Evolutionary conservation across 2,888 invertebrate species (phyloP), one percentile per base, ranked within the genome.

Genomic region (Baccha elongata): DNA sequence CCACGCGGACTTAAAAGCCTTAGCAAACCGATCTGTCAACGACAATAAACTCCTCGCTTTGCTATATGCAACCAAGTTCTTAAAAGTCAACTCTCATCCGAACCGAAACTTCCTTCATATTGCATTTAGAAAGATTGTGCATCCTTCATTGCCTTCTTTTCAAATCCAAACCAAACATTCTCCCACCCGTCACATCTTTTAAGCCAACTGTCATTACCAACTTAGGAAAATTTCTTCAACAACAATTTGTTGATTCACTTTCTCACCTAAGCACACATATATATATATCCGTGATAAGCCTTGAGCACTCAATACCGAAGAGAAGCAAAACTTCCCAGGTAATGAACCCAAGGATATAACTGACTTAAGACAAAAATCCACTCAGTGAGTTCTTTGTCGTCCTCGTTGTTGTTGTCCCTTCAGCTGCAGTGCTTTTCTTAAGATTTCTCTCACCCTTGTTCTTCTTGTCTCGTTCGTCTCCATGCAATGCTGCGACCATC

Each of bases 301-400:
- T 73, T 55, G 74, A 32, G 62, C 58, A 65, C 68, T 71, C 69
- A 75, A 52, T 60, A 65, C 15, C 37, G 50, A 71, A 11, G 37
- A 53, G 19, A 62, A 37, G 64, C 13, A 72, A 60, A 83, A 83
- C 48, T 67, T 83, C 75, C 50, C 76, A 83, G 83, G 83, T 83
- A 83, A 83, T 83, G 83, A 83, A 83, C 72, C 83, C 83, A 55
- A 78, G 75, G 72, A 83, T 83, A 83, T 83, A 83, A 83, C 76
- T 73, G 76, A 83, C 83, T 83, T 83, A 83, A 83, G 83, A 78
- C 83, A 83, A 83, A 83, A 83, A 83, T 83, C 83, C 83, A 83
- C 83, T 68, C 67, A 71, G 71, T 62, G 40, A 55, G 19, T 62
- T 23, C 64, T 60, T 50, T 58, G 58, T 58, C 55, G 23, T 55